Evolutionary conservation across 2,888 invertebrate genomes (phyloP).

Genomic region (Parnassius glacialis): DNA sequence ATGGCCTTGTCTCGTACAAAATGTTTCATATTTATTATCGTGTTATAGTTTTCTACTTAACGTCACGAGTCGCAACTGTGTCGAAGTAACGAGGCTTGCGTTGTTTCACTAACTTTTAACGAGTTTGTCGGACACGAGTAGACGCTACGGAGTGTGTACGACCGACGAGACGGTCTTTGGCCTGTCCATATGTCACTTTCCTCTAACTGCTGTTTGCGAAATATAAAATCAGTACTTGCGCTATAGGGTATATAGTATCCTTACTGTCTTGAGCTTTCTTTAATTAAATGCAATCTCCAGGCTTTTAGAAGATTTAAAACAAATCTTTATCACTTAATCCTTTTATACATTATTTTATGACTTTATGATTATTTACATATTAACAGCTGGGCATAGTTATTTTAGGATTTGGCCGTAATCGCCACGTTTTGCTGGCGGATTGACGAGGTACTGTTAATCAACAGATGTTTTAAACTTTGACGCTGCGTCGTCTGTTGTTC

Average conservation of each 20-base stretch:
- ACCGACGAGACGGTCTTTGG: slow-evolving; percentile 41
- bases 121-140: slow-evolving; percentile 76
- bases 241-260: not conserved
- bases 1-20: slow-evolving; percentile 51
- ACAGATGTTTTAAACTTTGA: too few relatives aligned
- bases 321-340: too few relatives aligned
- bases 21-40: slow-evolving; percentile 68
- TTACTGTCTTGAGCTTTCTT: too few relatives aligned
- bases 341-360: too few relatives aligned
- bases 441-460: too few relatives aligned
- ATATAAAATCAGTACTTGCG: slow-evolving; percentile 33
- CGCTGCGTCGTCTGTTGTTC: too few relatives aligned
- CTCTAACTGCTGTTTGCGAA: slow-evolving; percentile 37
- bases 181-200: slow-evolving; percentile 47
- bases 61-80: slow-evolving; percentile 72
- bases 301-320: too few relatives aligned
- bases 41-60: slow-evolving; percentile 75
- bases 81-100: slow-evolving; percentile 65
- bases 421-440: too few relatives aligned
- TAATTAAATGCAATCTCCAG: too few relatives aligned
- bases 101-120: slow-evolving; percentile 78
- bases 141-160: slow-evolving; percentile 47
- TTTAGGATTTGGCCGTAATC: too few relatives aligned
- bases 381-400: too few relatives aligned
- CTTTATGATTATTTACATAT: too few relatives aligned